A percentile compares a stretch with the other conserved stretches of the same genome.
These are phyloP conservation scores for Acomys russatus DNA, from an alignment of 2,797 vertebrate species.

Conservation along the genomic window DNA sequence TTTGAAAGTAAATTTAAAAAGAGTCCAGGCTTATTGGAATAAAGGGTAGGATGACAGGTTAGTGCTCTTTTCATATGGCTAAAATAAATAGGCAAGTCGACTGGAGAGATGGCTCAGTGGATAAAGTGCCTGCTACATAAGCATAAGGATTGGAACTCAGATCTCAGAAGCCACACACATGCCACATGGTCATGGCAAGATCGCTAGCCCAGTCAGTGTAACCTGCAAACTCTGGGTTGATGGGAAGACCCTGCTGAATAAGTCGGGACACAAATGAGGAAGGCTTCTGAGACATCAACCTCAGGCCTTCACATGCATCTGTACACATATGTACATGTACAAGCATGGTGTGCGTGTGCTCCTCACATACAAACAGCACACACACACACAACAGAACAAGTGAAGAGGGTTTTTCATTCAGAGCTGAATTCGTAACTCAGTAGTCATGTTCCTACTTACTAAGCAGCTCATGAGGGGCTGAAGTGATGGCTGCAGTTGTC, in stretches of 20 bases:
- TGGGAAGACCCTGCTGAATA: no score
- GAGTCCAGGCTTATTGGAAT: not conserved
- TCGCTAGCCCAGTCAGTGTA: not conserved
- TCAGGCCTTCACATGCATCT: not conserved
- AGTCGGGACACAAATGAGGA: not conserved
- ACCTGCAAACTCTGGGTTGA: not conserved
- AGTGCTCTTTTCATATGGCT: not conserved
- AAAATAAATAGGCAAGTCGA: not conserved
- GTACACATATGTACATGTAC: not conserved
- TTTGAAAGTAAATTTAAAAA: conserved; percentile 39
- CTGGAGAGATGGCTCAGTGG: not conserved
- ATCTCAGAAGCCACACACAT: not conserved
- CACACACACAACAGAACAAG: not conserved
- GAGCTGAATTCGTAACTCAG: not conserved
- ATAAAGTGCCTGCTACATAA: no score
- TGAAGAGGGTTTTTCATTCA: not conserved
- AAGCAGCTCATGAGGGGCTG: conserved; percentile 30
- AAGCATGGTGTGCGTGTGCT: not conserved
- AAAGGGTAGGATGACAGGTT: not conserved
- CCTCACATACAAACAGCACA: not conserved
- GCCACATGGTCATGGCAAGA: not conserved
- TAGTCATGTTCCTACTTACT: not conserved
- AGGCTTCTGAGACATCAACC: not conserved
- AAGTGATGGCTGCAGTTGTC: not conserved
- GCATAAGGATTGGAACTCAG: not conserved